A percentile compares a stretch with the other conserved stretches of the same genome.
Conservation (phyloP, 2,113 vertebrate genomes). For the Mirza zaza region DNA sequence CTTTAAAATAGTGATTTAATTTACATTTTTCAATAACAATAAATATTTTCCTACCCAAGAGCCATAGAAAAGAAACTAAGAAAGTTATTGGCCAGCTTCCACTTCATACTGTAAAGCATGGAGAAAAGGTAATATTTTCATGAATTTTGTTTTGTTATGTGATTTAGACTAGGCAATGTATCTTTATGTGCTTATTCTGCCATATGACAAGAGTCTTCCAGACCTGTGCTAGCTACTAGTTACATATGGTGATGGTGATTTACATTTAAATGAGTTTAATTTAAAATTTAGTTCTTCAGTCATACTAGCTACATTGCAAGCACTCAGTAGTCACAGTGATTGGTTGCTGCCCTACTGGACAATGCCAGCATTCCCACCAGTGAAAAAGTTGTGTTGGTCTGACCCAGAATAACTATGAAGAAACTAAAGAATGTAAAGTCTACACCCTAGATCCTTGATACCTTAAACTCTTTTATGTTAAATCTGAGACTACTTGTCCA, state of each 20-base stretch:
- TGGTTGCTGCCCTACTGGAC: background rate
- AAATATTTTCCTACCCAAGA: conserved; percentile 76
- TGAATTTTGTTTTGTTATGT: conserved; percentile 12
- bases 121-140: conserved; percentile 85
- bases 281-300: background rate
- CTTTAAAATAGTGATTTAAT: conserved; percentile 21
- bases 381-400: background rate
- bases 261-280: conserved; percentile 23
- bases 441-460: background rate
- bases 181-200: background rate
- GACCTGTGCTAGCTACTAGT: background rate
- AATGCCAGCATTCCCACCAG: background rate
- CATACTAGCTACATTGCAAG: background rate
- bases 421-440: background rate
- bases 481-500: background rate
- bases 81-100: conserved; percentile 87
- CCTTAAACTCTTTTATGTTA: background rate
- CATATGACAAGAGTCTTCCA: background rate
- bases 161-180: background rate
- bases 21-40: conserved; percentile 29
- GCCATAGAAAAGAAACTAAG: conserved; percentile 87
- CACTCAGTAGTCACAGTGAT: background rate
- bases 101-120: conserved; percentile 86
- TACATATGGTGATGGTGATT: background rate
- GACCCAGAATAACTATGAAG: background rate